Percentiles rank a stretch among this genome's conserved stretches.
Conservation (phyloP, 1,140 invertebrate species). For the Dermatophagoides farinae region DNA sequence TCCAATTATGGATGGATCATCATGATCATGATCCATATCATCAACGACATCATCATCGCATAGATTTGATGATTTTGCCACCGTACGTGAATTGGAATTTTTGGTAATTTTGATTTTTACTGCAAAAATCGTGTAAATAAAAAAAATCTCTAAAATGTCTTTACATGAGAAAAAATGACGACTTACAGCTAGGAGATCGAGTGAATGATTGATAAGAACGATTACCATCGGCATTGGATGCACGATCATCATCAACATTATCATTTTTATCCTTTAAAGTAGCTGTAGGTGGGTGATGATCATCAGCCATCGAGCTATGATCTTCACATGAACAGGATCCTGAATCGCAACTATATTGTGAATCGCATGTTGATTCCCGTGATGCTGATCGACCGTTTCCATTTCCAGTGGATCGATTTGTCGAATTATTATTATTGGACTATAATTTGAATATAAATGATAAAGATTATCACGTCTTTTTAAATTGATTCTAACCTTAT, state of each 20-base stretch:
- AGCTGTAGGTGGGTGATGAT: too few species aligned
- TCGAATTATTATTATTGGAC: background rate
- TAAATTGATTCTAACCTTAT: background rate
- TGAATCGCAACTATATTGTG: background rate
- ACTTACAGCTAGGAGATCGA: conserved; percentile 9
- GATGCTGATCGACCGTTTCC: background rate
- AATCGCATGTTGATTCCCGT: background rate
- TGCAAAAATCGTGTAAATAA: conserved; percentile 6
- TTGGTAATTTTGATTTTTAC: conserved; percentile 13
- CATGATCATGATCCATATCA: background rate
- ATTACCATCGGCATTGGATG: background rate
- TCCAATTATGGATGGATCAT: background rate
- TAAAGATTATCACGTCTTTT: background rate
- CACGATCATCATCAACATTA: background rate
- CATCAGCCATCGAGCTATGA: conserved; percentile 5
- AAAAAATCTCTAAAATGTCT: background rate
- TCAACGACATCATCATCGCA: background rate
- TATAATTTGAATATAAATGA: background rate
- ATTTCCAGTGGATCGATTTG: background rate
- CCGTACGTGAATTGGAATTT: background rate
- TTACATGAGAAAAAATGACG: background rate
- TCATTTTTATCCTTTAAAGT: background rate
- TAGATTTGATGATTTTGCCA: background rate
- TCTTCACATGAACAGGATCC: conserved; percentile 15
- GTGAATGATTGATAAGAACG: conserved; percentile 2